Base-by-base conservation (phyloP, 2,888 invertebrate species). In the Myopa tessellatipennis region DNA sequence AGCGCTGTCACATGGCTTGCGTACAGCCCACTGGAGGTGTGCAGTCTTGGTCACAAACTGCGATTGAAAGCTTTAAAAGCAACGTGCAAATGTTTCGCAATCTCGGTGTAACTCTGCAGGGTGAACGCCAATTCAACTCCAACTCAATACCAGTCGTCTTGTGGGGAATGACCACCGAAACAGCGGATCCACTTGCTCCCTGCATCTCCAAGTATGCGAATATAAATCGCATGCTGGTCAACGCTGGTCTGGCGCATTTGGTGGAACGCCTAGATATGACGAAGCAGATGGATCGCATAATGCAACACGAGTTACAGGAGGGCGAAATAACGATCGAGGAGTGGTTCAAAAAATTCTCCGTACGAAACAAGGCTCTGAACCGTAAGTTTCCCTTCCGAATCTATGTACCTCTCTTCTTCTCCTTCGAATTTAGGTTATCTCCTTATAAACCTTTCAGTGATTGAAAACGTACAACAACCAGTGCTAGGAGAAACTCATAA, bases 1-100 rank as follows among this genome's bases (percentile, higher is more conserved):
- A 93, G 36, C 92, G 91, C 81, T 94, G 95, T 80, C 93, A 93
- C 85, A 86, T 96, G 72, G 92, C 91, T 2, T 93, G 94, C 34
- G 91, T 96, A 12, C 88, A 90, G 38, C 93, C 96, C 0, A 93
- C 94, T 0, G 93, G 94, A 0, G 93, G 92, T 0, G 90, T 90
- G 7, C 74, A 77, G 55, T 76, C 65, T 1, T 89, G 89, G 89
- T 83, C 87, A 0, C 76, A 80, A 12, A 82, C 85, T 4, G 82
- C 94, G 0, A 92, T 92, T 45, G 92, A 93, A 80, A 91, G 90
- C 80, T 90, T 95, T 1, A 89, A 90, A 67, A 91, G 91, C 16
- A 88, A 92, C 3, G 86, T 93, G 3, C 88, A 89, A 1, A 89
- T 88, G 0, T 92, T 92, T 84, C 88, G 90, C 8, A 89, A 78